Evolutionary conservation across 2,797 vertebrate species (phyloP), one percentile per base, ranked within the genome.

Genomic region (Saxicola maurus): DNA sequence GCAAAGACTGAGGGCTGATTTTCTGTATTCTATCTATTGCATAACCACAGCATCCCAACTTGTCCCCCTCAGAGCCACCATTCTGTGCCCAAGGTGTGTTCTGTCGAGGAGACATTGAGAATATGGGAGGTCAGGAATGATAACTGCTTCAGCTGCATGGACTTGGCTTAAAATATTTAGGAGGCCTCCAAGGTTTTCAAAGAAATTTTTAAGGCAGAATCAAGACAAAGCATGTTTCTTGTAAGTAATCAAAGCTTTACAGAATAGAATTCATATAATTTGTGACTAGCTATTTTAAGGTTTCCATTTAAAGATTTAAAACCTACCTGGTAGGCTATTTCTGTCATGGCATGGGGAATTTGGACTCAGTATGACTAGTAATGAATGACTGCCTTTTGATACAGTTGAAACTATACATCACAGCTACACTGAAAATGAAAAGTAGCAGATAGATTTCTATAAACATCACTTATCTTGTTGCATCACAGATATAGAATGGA

Each of bases 291-390:
- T 14, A 40, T 87, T 91, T 72, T 67, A 85, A 82, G 28, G 1
- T 68, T 85, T 74, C 59, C 53, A 68, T 74, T 83, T 80, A 75
- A 86, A 91, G 35, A 87, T 77, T 87, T 85, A 77, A 93, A 87
- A 40, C 43, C 43, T 86, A 51, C 55, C 69, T 80, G 48, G 28
- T 13, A 85, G 69, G 33, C 37, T 80, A 14, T 61, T 89, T 85
- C 52, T 91, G 0, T 45, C 46, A 18, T 42, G 17, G 31, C 21
- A 25, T 33, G 38, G 62, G 43, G 43, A 82, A 86, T 83, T 61
- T 57, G 28, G 40, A n/a, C 38, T 87, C 66, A 48, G 30, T 77
- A 52, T 72, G 69, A 53, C 65, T 73, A 37, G n/a, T 75, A 90
- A 82, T 68, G 77, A 93, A 85, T 89, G 20, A 66, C 23, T 80